Base-by-base conservation (phyloP, 2,797 vertebrate genomes). In the Acrocephalus scirpaceus region DNA sequence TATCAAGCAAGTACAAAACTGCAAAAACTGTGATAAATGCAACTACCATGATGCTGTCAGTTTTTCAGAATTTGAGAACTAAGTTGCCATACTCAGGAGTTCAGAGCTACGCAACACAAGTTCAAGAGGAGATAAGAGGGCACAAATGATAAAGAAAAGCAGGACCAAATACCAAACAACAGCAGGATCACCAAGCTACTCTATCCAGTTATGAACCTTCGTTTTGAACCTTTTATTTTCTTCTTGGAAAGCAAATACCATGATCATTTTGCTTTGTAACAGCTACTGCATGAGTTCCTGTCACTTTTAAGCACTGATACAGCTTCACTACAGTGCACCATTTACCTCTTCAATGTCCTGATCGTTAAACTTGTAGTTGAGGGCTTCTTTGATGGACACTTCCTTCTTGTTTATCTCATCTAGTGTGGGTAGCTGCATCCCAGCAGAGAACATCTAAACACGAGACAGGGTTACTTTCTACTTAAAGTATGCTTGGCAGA, bases 301-400 rank as follows among this genome's bases (percentile, higher is more conserved):
- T 36, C 61, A 67, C 54, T 58, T 93, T 61, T 54, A 89, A 95
- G 57, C 18, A 85, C 66, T 88, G 73, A 51, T 78, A 82, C 21
- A 86, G 42, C 38, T 75, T 83, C 51, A 53, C 34, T 67, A 80
- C 34, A 92, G 88, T 19, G 6, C 29, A 42, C 38, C 47, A 64
- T 70, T 98, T 96, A 99, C 99, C 97, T 99, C 99, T 90, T 99
- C 99, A 65, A 99, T 99, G 97, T 99, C 99, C 98, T 99, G 99
- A 96, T 99, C 99, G 44, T 99, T 99, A 95, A 99, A 99, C 96
- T 99, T 99, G 96, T 99, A 99, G 97, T 99, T 99, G 93, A 99
- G 97, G 36, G 99, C 99, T 97, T 99, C 99, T 98, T 99, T 99
- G 98, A 99, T 99, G 90, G 99, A 98, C 95, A 99, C 98, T 93